phyloP scores from a whole-genome alignment of 1,140 invertebrate species.

The Druon quercuslanigerum region DNA sequence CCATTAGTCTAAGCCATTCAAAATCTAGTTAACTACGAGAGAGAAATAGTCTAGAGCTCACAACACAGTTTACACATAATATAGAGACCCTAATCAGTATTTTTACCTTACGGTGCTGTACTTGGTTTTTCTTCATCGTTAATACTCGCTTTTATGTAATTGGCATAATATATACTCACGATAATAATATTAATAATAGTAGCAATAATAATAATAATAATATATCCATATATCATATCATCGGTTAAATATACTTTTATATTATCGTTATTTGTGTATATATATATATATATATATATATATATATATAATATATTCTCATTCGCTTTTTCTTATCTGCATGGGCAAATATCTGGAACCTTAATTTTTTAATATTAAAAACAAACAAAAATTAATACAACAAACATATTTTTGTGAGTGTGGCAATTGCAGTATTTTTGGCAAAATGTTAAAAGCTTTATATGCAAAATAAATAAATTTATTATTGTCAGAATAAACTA shows the following conservation, averaged over 20 bases:
- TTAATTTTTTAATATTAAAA: too few relatives aligned
- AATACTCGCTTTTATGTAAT: constrained; percentile 63
- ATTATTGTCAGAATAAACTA: too few relatives aligned
- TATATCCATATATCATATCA: constrained; percentile 57
- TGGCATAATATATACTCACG: constrained; percentile 62
- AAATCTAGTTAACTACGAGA: constrained; percentile 57
- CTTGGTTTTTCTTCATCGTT: constrained; percentile 43
- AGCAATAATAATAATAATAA: constrained; percentile 52
- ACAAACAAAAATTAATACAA: too few relatives aligned
- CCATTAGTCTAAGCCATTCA: constrained; percentile 37
- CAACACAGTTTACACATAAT: constrained; percentile 57
- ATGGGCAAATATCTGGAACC: constrained; percentile 7
- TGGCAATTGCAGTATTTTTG: too few relatives aligned
- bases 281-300: constrained; percentile 60
- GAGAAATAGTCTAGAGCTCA: constrained; percentile 58
- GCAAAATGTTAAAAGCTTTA: too few relatives aligned
- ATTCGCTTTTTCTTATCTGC: constrained; percentile 53
- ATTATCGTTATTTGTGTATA: constrained; percentile 65
- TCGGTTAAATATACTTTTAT: constrained; percentile 67
- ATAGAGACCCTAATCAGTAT: constrained; percentile 43
- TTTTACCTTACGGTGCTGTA: constrained; percentile 37
- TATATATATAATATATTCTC: constrained; percentile 59
- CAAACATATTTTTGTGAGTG: too few relatives aligned
- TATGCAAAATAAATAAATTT: too few relatives aligned
- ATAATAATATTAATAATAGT: constrained; percentile 54